Evolutionary conservation across 2,888 invertebrate genomes (phyloP).

Genomic region (Synanthedon formicaeformis): DNA sequence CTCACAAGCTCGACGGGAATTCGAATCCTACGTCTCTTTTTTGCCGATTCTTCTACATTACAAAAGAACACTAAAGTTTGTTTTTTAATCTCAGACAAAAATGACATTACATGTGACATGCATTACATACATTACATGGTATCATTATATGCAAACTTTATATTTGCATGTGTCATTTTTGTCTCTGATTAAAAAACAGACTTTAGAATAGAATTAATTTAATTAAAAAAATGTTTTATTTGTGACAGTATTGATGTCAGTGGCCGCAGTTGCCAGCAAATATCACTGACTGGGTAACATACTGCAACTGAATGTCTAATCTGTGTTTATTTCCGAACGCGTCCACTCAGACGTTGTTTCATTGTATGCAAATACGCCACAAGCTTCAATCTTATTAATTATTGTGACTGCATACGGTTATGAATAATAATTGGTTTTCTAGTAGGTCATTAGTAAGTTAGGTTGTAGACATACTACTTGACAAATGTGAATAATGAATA

Average conservation of each 20-base stretch:
- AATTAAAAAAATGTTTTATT: background rate
- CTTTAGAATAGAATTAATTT: too few species aligned
- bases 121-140: too few species aligned
- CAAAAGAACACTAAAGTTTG: too few species aligned
- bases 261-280: background rate
- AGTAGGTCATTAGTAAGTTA: conserved; percentile 1
- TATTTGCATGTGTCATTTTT: too few species aligned
- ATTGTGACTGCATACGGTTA: conserved; percentile 42
- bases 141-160: too few species aligned
- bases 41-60: too few species aligned
- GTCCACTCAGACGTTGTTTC: conserved; percentile 30
- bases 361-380: conserved; percentile 60
- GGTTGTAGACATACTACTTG: background rate
- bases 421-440: conserved; percentile 37
- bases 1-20: too few species aligned
- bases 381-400: conserved; percentile 65
- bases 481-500: too few species aligned
- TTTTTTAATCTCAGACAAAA: too few species aligned
- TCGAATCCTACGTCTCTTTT: too few species aligned
- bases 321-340: conserved; percentile 32
- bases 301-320: conserved; percentile 20
- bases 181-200: too few species aligned
- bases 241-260: background rate
- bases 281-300: conserved; percentile 14
- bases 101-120: too few species aligned